These are phyloP conservation scores for Stenotaenia linearis DNA, from an alignment of 2,888 invertebrate genomes.

Conservation along the genomic window DNA sequence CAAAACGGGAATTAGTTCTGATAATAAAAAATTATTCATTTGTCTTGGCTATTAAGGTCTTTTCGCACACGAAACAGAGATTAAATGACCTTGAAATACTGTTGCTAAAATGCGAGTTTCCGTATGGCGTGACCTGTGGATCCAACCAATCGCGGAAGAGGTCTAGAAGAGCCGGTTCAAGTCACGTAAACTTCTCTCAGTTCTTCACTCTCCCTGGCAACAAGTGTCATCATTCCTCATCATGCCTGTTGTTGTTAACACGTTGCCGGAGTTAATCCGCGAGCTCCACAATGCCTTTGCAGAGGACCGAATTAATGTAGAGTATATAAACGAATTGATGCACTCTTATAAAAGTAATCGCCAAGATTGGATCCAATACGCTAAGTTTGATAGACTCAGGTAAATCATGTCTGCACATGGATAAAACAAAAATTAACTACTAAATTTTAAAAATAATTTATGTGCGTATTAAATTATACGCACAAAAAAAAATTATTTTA, in stretches of 20 bases:
- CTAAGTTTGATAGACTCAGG: slow-evolving; percentile 89
- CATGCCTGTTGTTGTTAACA: slow-evolving; percentile 32
- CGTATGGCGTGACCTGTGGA: background rate
- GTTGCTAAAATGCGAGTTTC: background rate
- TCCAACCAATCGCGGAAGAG: background rate
- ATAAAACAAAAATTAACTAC: background rate
- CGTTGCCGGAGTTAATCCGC: slow-evolving; percentile 45
- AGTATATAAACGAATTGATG: slow-evolving; percentile 78
- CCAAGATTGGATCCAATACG: slow-evolving; percentile 87
- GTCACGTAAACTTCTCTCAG: background rate
- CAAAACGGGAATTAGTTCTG: background rate
- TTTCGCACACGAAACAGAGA: background rate
- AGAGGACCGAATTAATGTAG: slow-evolving; percentile 77
- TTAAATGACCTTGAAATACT: background rate
- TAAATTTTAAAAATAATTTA: too few species aligned
- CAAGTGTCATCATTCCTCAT: background rate
- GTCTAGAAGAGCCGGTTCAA: background rate
- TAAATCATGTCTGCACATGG: slow-evolving; percentile 47
- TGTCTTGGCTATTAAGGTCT: background rate
- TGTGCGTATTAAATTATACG: background rate
- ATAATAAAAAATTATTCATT: background rate
- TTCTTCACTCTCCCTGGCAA: background rate
- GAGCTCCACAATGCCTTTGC: slow-evolving; percentile 72
- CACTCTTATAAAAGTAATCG: slow-evolving; percentile 76
- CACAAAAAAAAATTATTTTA: background rate